These are phyloP conservation scores for Tipula unca DNA, from an alignment of 2,888 invertebrate species.

Conservation along the genomic window DNA sequence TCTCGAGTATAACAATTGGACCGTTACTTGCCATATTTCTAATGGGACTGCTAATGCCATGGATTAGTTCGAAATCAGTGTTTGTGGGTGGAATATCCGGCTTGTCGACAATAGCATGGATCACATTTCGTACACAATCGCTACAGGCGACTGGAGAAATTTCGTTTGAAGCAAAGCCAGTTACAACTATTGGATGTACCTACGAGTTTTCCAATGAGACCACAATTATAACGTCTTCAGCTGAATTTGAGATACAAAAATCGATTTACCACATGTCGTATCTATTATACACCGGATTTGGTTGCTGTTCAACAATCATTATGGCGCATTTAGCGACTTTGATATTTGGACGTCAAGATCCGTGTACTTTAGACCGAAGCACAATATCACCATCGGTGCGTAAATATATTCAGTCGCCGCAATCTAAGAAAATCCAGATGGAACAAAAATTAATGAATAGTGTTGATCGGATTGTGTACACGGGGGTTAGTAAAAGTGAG, in stretches of 20 bases:
- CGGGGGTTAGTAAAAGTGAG: not conserved
- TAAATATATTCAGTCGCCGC: constrained; percentile 28
- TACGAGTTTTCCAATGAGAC: constrained; percentile 30
- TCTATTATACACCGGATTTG: constrained; percentile 58
- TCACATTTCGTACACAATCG: constrained; percentile 48
- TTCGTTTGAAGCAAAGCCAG: constrained; percentile 47
- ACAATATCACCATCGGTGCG: constrained; percentile 57
- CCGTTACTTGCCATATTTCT: constrained; percentile 62
- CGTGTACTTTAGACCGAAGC: constrained; percentile 48
- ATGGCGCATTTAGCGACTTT: constrained; percentile 51
- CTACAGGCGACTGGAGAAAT: constrained; percentile 55
- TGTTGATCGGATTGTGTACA: not conserved
- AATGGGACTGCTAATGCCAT: constrained; percentile 56
- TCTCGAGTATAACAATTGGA: constrained; percentile 57
- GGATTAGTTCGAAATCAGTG: constrained; percentile 56
- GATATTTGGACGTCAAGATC: constrained; percentile 44
- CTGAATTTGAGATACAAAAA: not conserved
- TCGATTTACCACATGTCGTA: constrained; percentile 58
- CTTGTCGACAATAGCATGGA: constrained; percentile 55
- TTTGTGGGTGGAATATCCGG: constrained; percentile 57
- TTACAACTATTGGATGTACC: constrained; percentile 44
- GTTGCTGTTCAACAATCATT: constrained; percentile 49
- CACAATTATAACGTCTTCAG: not conserved
- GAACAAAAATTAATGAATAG: not conserved
- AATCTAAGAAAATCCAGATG: not conserved